These are phyloP conservation scores for Calliopsis andreniformis DNA, from an alignment of 1,140 invertebrate genomes.

Conservation along the genomic window DNA sequence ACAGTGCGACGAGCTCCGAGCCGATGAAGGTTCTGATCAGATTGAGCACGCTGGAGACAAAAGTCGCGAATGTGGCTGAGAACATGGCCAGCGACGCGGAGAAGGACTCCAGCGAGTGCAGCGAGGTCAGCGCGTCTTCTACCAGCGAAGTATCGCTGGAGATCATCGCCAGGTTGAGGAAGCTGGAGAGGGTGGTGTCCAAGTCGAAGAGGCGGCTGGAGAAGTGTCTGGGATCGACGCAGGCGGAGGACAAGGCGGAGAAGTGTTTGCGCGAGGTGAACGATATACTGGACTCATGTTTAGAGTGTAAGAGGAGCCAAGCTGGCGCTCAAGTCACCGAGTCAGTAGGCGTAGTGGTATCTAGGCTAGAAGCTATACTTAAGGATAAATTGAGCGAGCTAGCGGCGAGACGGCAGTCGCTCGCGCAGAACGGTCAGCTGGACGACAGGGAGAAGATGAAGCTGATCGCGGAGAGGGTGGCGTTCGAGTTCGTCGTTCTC, in stretches of 20 bases:
- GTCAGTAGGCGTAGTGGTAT: conserved; percentile 84
- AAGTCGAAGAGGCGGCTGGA: conserved; percentile 76
- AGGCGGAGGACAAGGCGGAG: conserved; percentile 77
- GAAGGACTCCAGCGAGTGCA: conserved; percentile 76
- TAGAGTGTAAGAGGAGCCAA: conserved; percentile 74
- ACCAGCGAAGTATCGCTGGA: conserved; percentile 71
- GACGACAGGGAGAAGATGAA: conserved; percentile 85
- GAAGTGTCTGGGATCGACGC: conserved; percentile 75
- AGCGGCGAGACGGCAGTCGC: conserved; percentile 83
- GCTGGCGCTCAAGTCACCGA: conserved; percentile 80
- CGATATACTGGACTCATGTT: conserved; percentile 76
- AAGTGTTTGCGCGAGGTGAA: conserved; percentile 77
- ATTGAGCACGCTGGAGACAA: conserved; percentile 87
- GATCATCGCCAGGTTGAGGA: conserved; percentile 72
- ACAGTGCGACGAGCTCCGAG: conserved; percentile 88
- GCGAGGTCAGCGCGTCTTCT: conserved; percentile 65
- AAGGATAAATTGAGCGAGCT: conserved; percentile 85
- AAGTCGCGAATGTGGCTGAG: conserved; percentile 84
- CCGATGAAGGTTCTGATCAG: conserved; percentile 90
- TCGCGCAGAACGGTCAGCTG: conserved; percentile 84
- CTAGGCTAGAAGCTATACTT: conserved; percentile 85
- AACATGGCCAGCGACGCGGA: conserved; percentile 76
- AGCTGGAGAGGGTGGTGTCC: conserved; percentile 71
- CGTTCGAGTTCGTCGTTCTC: conserved; percentile 88
- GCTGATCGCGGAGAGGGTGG: conserved; percentile 88